Conservation (phyloP, 2,888 invertebrate species). For the Patella ulyssiponensis region DNA sequence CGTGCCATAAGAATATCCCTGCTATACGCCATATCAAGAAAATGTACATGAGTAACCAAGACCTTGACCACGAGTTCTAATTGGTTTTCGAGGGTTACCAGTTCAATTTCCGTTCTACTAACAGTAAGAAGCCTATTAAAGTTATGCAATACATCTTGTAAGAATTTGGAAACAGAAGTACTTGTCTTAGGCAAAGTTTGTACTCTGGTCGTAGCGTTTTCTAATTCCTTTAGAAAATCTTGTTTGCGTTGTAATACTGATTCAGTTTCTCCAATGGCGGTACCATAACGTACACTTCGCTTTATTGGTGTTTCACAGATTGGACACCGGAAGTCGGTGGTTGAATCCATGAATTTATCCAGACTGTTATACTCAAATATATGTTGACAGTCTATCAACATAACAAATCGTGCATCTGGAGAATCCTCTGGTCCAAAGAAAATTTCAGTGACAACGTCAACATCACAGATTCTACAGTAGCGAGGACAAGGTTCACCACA, state of each 20-base stretch:
- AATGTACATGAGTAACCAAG: not conserved
- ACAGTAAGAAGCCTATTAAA: not conserved
- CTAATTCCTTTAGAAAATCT: no score
- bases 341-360: constrained; percentile 71
- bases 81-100: constrained; percentile 29
- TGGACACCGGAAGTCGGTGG: constrained; percentile 74
- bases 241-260: no score
- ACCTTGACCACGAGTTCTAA: constrained; percentile 22
- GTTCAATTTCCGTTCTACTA: constrained; percentile 12
- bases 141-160: no score
- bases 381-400: constrained; percentile 65
- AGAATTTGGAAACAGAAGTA: not conserved
- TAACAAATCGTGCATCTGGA: constrained; percentile 73
- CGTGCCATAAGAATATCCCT: not conserved
- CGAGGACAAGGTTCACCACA: constrained; percentile 84
- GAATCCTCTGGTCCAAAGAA: constrained; percentile 76
- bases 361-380: constrained; percentile 69
- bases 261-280: constrained; percentile 71
- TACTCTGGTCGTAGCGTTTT: not conserved
- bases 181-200: not conserved
- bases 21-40: no score
- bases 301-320: constrained; percentile 77
- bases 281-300: constrained; percentile 77
- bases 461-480: constrained; percentile 77
- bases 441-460: constrained; percentile 55